Evolutionary conservation across 2,113 vertebrate genomes (phyloP), one percentile per base, ranked within the genome.

Genomic region (Corythoichthys intestinalis): DNA sequence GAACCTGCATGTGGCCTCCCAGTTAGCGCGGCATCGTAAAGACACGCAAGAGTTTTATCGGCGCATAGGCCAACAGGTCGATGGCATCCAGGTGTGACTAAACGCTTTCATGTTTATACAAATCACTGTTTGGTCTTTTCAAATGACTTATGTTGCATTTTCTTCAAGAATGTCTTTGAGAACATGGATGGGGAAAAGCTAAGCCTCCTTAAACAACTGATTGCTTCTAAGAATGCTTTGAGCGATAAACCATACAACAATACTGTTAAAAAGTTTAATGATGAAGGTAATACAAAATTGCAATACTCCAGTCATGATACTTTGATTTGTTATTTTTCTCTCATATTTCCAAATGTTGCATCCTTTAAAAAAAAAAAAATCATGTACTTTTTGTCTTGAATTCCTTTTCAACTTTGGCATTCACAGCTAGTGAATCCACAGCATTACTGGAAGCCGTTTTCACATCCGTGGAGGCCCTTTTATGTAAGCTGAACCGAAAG

Each of bases 1-100:
- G 85, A 97, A 91, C 20, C 76, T 99, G 13, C 94, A 96, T n/a
- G 60, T 97, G 73, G 93, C 93, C 0, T 91, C 94, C 4, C 96
- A 98, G 80, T 86, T 99, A 78, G 93, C 91, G 1, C 92, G 91
- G 68, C 94, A 98, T 70, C 92, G 94, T 82, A 91, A 60, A 68
- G 94, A 98, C 0, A 81, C 89, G 0, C 78, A 93, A 74, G 87
- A 90, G 69, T 97, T 99, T 83, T 94, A 96, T 77, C 87, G 74
- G 1, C 88, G 91, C 2, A 89, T 96, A 68, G 91, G 87, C 53
- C 92, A 92, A 75, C 92, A 89, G 15, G 79, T 94, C 4, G 94
- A 92, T 58, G 80, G 82, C 1, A 82, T 98, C 1, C 59, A 73
- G 93, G 94, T 98, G 66, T 91, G 88, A 66, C 8, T 1, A 9